Base-by-base conservation (phyloP, 2,113 vertebrate species). In the Misgurnus anguillicaudatus region DNA sequence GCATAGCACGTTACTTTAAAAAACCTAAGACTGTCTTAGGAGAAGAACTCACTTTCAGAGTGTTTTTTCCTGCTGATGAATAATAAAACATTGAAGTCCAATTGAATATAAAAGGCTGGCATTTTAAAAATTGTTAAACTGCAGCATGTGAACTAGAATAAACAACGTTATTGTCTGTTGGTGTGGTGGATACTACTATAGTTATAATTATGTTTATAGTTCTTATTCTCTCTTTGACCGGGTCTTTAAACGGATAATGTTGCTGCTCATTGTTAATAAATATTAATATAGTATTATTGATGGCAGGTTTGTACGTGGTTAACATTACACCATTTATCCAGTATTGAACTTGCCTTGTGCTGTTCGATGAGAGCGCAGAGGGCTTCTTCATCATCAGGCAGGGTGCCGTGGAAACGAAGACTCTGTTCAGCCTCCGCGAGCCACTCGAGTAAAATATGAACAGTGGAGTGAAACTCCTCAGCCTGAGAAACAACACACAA, bases 361-460 rank as follows among this genome's bases (percentile, higher is more conserved):
- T 98, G 97, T 61, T 97, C 95, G 13, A 98, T 97, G 31, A 99
- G 93, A 0, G 87, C 84, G 9, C 88, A 88, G 61, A 99, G 91
- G 47, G 96, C 95, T 69, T 98, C 96, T 68, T 99, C 95, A 17
- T 99, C 98, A 5, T 99, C 98, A 13, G 98, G 96, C 78, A 98
- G 95, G 80, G 92, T 81, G 2, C 97, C 98, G 0, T 98, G 97
- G 90, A 98, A 99, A 86, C 97, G 97, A 62, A 99, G 92, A 82
- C 94, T 89, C 87, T 99, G 97, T 82, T 99, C 98, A 0, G 97
- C 98, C 88, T 99, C 97, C 8, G 98, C 96, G 84, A 99, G 90
- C 98, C 98, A 99, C 83, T 98, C 98, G 87, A 99, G 83, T 76
- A 99, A 93, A 76, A 95, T 93, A 6, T 98, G 98, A 65, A 99